These are phyloP conservation scores for Trissoscelio sp. DNA, from an alignment of 2,888 invertebrate genomes.

Conservation along the genomic window DNA sequence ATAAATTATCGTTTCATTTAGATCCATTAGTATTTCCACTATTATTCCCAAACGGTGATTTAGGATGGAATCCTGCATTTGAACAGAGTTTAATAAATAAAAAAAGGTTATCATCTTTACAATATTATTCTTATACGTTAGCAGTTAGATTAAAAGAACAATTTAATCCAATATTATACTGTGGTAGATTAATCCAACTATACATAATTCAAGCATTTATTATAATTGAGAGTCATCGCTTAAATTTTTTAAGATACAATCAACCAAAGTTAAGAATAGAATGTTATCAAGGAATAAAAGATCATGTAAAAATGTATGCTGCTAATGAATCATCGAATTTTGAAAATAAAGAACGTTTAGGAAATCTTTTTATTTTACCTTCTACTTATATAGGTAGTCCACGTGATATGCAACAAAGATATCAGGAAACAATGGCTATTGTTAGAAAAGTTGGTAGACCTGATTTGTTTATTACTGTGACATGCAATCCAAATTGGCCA, in stretches of 20 bases:
- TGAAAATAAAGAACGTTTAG: constrained; percentile 11
- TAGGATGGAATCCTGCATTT: not conserved
- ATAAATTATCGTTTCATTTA: constrained; percentile 2
- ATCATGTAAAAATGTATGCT: constrained; percentile 4
- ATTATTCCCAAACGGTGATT: constrained; percentile 1
- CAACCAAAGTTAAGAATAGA: constrained; percentile 20
- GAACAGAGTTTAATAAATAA: not conserved
- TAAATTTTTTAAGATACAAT: constrained; percentile 18
- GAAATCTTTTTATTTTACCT: not conserved
- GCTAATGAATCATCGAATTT: constrained; percentile 11
- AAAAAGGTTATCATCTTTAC: constrained; percentile 4
- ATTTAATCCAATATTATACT: constrained; percentile 3
- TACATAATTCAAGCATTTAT: constrained; percentile 20
- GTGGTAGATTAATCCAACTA: constrained; percentile 14
- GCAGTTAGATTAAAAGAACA: not conserved
- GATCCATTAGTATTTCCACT: not conserved
- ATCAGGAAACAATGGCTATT: constrained; percentile 25
- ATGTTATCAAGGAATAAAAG: constrained; percentile 18
- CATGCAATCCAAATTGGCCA: constrained; percentile 1
- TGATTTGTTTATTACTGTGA: not conserved
- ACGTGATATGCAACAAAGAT: constrained; percentile 23
- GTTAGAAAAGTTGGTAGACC: constrained; percentile 17
- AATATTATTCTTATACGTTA: constrained; percentile 8
- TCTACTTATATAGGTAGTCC: constrained; percentile 20
- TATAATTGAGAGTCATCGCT: constrained; percentile 11